These are phyloP conservation scores for Clostera curtula DNA, from an alignment of 2,888 invertebrate genomes.

Conservation along the genomic window DNA sequence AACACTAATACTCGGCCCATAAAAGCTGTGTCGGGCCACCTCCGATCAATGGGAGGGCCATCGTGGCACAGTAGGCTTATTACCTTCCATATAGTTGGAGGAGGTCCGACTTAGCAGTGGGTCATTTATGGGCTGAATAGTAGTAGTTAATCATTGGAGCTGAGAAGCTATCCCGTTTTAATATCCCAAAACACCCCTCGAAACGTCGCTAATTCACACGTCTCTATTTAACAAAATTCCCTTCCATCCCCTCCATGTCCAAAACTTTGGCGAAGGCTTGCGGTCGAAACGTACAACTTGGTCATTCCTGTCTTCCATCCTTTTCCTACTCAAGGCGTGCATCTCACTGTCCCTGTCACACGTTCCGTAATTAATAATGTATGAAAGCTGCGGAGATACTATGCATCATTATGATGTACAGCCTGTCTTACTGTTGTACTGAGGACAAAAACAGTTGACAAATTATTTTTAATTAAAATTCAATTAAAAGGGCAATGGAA, in stretches of 20 bases:
- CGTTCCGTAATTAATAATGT: constrained; percentile 60
- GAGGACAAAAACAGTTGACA: constrained; percentile 40
- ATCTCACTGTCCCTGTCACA: constrained; percentile 29
- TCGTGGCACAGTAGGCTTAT: no score
- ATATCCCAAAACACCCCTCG: constrained; percentile 2
- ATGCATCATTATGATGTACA: constrained; percentile 56
- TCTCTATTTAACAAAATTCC: constrained; percentile 23
- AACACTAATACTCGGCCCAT: no score
- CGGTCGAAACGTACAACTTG: constrained; percentile 24
- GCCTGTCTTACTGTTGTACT: constrained; percentile 34
- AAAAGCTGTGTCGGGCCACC: no score
- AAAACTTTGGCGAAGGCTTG: constrained; percentile 25
- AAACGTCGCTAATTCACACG: constrained; percentile 7
- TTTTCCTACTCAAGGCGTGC: constrained; percentile 12
- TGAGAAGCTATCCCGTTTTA: no score
- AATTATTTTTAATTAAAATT: constrained; percentile 29
- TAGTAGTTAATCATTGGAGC: no score
- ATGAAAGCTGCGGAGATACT: constrained; percentile 52
- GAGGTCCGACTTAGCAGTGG: no score
- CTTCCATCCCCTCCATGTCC: constrained; percentile 28
- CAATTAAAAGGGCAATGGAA: no score
- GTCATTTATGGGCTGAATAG: no score
- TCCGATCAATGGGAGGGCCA: no score
- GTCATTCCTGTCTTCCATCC: constrained; percentile 28
- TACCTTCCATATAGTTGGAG: no score